Base-by-base conservation (phyloP, 2,797 vertebrate species). In the Catamblyrhynchus diadema region DNA sequence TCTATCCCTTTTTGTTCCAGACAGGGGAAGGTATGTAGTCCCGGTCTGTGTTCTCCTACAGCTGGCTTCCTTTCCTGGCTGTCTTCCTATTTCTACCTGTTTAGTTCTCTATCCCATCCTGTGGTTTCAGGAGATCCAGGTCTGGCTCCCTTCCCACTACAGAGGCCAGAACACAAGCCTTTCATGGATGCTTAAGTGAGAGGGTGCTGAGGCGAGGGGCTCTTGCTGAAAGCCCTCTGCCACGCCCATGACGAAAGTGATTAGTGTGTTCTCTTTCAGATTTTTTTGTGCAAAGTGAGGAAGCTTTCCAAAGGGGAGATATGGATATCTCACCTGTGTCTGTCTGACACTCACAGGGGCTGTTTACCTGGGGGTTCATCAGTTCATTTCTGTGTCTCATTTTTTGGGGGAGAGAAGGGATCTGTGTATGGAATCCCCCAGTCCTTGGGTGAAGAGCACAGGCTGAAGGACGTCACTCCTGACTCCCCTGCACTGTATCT, bases 1-100 rank as follows among this genome's bases (percentile, higher is more conserved):
- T 86, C 17, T 20, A 19, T 5, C 13, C 9, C 2, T 5, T 32
- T 56, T 62, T 48, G 14, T 75, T 75, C 27, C 3, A 8, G 8
- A 5, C 14, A 45, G 13, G 24, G 16, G 7, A 65, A 19, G 18
- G 7, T 41, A 15, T 0, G 0, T 37, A 71, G 8, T 62, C 50
- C 35, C 56, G 10, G 3, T 71, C 28, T 28, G 1, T 39, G 13
- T 6, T 50, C 28, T 93, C 81, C 8, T 25, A 21, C 18, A 65
- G 12, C 13, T 61, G 33, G 8, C 24, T 90, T 86, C 33, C 23
- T 56, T 90, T 53, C 9, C 42, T 4, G 2, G 9, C 17, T 65
- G 8, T 25, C 27, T 65, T 80, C 27, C 22, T 57, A 0, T 53
- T 72, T 74, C n/a, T 35, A 27, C 12, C 0, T 41, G 72, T 69